Base-by-base conservation (phyloP, 2,888 invertebrate genomes). In the Oscheius sp. region DNA sequence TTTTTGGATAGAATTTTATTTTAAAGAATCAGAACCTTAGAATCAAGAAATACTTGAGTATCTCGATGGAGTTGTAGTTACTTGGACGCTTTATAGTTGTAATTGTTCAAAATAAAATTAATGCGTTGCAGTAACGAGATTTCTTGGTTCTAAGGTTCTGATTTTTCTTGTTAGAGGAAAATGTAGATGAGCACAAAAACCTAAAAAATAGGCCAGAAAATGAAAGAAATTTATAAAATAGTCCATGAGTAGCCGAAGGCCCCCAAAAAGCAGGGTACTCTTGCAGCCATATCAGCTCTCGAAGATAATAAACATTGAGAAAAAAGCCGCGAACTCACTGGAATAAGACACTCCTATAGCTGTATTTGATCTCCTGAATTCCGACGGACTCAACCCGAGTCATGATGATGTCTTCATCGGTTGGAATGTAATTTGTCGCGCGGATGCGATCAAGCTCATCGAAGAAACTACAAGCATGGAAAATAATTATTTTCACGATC, bases 361-460 rank as follows among this genome's bases (percentile, higher is more conserved):
- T 46, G 58, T 76, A 74, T n/a, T 20, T 23, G 27, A 71, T 65
- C 46, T 77, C 71, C 25, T 84, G 83, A 6, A 84, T 83, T 33
- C 85, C 85, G 79, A 82, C 80, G 10, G 85, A 85, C 0, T 84
- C 77, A 5, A 85, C 74, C 29, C 84, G 65, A 25, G 80, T 79
- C 34, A 75, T 75, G 8, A 84, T 73, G 52, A 84, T 84, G 69
- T 84, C 84, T 55, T 81, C 75, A 25, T 76, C 76, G 10, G 74
- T 75, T 29, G 84, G 84, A 2, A 80, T 57, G 55, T 81, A 84
- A 33, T 73, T 52, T 4, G 46, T 52, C 10, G 71, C 67, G 50
- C 71, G 70, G 10, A 84, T 82, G 5, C 84, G 68, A 12, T 80
- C 80, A 31, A 84, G 57, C 1, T 81, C 68, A 25, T 84, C 82